Percentiles rank a stretch among this genome's conserved stretches.
Conservation (phyloP, 2,113 vertebrate species). For the Siphamia tubifer region DNA sequence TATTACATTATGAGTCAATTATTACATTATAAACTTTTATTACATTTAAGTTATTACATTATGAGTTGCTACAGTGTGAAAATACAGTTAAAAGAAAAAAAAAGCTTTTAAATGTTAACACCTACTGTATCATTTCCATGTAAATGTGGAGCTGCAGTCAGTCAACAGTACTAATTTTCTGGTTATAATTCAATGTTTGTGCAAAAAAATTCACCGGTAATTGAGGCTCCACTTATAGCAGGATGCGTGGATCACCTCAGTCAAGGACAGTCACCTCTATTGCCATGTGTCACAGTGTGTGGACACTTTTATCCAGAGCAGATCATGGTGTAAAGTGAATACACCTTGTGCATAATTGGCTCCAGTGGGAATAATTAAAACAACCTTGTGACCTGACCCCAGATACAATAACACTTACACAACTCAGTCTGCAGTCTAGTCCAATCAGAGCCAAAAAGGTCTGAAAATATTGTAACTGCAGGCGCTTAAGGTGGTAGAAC, state of each 20-base stretch:
- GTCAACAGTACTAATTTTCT: too few relatives aligned
- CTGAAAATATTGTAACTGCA: not conserved
- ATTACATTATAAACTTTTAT: too few relatives aligned
- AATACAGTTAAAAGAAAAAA: too few relatives aligned
- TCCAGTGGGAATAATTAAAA: slow-evolving; percentile 28
- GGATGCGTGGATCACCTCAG: not conserved
- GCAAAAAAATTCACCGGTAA: too few relatives aligned
- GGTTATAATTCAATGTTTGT: too few relatives aligned
- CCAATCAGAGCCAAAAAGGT: slow-evolving; percentile 1
- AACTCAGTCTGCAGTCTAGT: not conserved
- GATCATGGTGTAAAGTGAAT: not conserved
- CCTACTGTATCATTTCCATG: too few relatives aligned
- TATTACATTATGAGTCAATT: too few relatives aligned
- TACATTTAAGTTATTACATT: too few relatives aligned
- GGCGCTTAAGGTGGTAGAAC: not conserved
- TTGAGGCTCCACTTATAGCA: not conserved
- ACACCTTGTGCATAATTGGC: slow-evolving; percentile 31
- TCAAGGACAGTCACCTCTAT: slow-evolving; percentile 25
- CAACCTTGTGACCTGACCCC: slow-evolving; percentile 39
- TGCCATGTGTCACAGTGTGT: slow-evolving; percentile 20
- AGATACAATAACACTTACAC: slow-evolving; percentile 5
- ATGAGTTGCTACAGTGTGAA: too few relatives aligned
- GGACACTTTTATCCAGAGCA: not conserved
- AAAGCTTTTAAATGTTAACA: too few relatives aligned
- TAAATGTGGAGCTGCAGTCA: too few relatives aligned